Base-by-base conservation (phyloP, 2,797 vertebrate genomes). In the Cossypha caffra region DNA sequence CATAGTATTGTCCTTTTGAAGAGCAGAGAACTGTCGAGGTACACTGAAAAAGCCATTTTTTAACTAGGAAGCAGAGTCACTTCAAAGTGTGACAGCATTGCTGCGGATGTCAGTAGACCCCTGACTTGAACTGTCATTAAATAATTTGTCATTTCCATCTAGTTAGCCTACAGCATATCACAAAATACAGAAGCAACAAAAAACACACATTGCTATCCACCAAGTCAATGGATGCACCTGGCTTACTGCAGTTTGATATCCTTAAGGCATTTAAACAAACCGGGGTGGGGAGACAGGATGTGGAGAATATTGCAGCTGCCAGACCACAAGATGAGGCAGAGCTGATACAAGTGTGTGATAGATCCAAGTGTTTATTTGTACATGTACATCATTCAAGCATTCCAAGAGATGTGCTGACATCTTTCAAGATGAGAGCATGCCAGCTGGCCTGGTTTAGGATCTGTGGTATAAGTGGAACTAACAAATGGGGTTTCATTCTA, bases 321-420 rank as follows among this genome's bases (percentile, higher is more conserved):
- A 96, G 82, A 91, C 77, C 45, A 82, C 68, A 82, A 73, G 54
- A 80, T 67, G 61, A 92, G 69, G 33, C 16, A 91, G 63, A 93
- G 47, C 28, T 52, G 37, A 88, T 59, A 86, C 11, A 63, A 58
- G 25, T 25, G 51, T 64, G 15, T 91, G 45, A 89, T 64, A 89
- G 47, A 84, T 37, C 37, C 38, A 82, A 78, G 38, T 29, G 42
- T 33, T 75, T 95, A 68, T 37, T 88, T 95, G 37, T 90, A 71
- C 2, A 1, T 54, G 20, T 47, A 72, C 57, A 48, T 72, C 50
- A 47, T 61, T n/a, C 64, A 91, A 51, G 38, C 28, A 58, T 92
- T 93, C 47, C 74, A 82, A 80, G 57, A 91, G 66, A 69, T 20
- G 11, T 48, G 28, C 21, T 1, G 4, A 72, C 31, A 66, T 20